Conservation (phyloP, 2,113 vertebrate genomes). For the Petroica traversi region DNA sequence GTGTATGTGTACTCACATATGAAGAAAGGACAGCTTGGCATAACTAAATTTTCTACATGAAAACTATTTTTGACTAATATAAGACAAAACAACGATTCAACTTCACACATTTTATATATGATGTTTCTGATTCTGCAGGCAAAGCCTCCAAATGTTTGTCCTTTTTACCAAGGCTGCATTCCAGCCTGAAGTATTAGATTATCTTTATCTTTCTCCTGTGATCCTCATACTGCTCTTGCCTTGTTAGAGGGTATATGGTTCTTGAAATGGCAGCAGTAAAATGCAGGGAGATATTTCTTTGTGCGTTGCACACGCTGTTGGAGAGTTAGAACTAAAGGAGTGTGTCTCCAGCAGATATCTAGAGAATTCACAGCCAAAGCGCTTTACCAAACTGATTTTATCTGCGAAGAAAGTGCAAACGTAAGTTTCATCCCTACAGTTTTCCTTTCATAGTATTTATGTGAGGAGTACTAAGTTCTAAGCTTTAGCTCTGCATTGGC, state of each 20-base stretch:
- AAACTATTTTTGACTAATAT: not conserved
- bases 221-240: not conserved
- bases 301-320: not conserved
- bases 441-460: not conserved
- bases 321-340: not conserved
- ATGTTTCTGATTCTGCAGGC: not conserved
- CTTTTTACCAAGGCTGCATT: not conserved
- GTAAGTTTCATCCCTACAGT: not conserved
- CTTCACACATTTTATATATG: not conserved
- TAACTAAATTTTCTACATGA: not conserved
- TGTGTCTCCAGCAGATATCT: not conserved
- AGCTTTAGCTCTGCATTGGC: not conserved
- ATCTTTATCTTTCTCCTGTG: not conserved
- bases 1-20: not conserved
- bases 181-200: not conserved
- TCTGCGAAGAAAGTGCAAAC: not conserved
- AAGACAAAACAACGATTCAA: not conserved
- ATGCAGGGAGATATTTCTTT: not conserved
- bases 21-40: not conserved
- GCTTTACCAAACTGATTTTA: not conserved
- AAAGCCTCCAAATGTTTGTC: not conserved
- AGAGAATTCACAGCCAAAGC: not conserved
- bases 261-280: not conserved
- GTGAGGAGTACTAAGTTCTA: not conserved
- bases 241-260: not conserved